A percentile compares a stretch with the other conserved stretches of the same genome.
These are phyloP conservation scores for Echinops telfairi DNA, from an alignment of 2,113 vertebrate genomes.

Conservation along the genomic window DNA sequence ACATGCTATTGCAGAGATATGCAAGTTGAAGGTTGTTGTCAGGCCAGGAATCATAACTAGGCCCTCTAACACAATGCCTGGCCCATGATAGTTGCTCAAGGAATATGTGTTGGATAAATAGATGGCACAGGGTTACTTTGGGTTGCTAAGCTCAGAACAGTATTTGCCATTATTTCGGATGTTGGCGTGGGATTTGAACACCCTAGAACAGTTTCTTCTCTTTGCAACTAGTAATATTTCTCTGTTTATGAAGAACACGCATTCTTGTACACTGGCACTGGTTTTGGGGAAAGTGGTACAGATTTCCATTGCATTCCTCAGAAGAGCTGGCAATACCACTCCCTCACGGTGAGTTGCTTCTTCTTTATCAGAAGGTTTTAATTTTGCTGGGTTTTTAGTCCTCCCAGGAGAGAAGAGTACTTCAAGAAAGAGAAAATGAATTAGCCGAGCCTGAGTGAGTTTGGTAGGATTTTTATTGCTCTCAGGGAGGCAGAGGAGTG, in stretches of 20 bases:
- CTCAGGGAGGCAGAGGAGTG: neutral
- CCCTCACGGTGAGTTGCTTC: conserved; percentile 74
- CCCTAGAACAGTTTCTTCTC: conserved; percentile 79
- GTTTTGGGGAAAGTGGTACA: conserved; percentile 40
- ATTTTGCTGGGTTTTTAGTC: conserved; percentile 54
- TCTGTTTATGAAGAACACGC: conserved; percentile 70
- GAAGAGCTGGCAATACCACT: conserved; percentile 38
- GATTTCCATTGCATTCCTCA: conserved; percentile 32
- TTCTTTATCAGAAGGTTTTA: conserved; percentile 57
- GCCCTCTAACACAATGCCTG: neutral
- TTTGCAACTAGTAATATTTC: conserved; percentile 69
- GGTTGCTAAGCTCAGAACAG: conserved; percentile 74
- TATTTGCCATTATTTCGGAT: conserved; percentile 72
- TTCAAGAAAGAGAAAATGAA: conserved; percentile 51
- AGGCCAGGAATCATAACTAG: conserved; percentile 33
- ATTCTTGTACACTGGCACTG: conserved; percentile 62
- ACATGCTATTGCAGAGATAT: conserved; percentile 36
- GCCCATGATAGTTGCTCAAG: conserved; percentile 58
- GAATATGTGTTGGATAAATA: conserved; percentile 63
- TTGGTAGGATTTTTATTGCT: neutral
- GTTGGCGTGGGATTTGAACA: conserved; percentile 73
- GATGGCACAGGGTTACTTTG: conserved; percentile 60
- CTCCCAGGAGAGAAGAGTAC: neutral
- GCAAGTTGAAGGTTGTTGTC: conserved; percentile 56
- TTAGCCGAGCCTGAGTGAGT: conserved; percentile 28